Base-by-base conservation (phyloP, 2,113 vertebrate species). In the Propithecus coquereli region DNA sequence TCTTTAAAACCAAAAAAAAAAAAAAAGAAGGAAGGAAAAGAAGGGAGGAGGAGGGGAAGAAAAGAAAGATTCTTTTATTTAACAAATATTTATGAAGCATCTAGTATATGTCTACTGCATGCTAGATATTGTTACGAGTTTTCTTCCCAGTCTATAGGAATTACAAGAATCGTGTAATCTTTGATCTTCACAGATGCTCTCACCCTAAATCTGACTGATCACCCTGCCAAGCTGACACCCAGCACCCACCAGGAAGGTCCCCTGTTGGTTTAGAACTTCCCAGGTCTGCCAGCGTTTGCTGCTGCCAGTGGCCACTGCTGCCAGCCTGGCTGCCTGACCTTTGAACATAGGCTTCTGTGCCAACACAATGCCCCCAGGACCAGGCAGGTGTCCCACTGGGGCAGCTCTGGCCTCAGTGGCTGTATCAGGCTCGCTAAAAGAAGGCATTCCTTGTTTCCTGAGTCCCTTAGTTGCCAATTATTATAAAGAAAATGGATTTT, bases 401-500 rank as follows among this genome's bases (percentile, higher is more conserved):
- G 50, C 3, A 59, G 6, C 5, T 70, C 17, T 2, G 9, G 5
- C 45, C 54, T 83, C 4, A 5, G 20, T 17, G 50, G 12, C 52
- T 45, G 4, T 4, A 34, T 37, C 57, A 10, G 20, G 7, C 45
- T 71, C 45, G 37, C 40, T 34, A 14, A 34, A 85, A 52, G 74
- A 52, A 32, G 34, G 2, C 13, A 18, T 22, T 95, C 25, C n/a
- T 66, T 37, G 4, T 27, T 71, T 85, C 40, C 17, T 95, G 43
- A 30, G 37, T 5, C 6, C 5, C 50, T 4, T n/a, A 22, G 4
- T 27, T n/a, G 34, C 17, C 20, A 68, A 30, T 85, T 77, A 73
- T 18, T 83, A 66, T 61, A 82, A 94, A 71, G 84, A 92, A 96
- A 90, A 70, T 23, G 74, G 52, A 65, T 63, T 63, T 30, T 63